A percentile compares a stretch with the other conserved stretches of the same genome.
Evolutionary conservation across 1,140 invertebrate species (phyloP).

Genomic region (Lordiphosa clarofinis): DNA sequence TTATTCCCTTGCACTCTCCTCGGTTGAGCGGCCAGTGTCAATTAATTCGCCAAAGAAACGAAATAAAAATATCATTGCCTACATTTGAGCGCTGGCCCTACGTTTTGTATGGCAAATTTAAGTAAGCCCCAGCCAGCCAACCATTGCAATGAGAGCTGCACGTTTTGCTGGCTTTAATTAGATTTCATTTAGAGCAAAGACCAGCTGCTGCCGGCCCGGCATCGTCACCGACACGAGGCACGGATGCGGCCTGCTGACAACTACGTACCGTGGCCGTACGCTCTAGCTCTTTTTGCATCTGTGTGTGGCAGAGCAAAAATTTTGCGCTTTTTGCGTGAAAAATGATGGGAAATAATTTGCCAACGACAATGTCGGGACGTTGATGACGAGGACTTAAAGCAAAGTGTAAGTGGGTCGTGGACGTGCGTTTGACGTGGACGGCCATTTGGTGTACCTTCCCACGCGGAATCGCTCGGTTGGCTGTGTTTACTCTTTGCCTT

Average conservation of each 20-base stretch:
- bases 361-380: slow-evolving; percentile 22
- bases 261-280: neutral
- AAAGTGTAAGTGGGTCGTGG: slow-evolving; percentile 52
- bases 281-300: slow-evolving; percentile 4
- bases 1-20: no score
- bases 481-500: slow-evolving; percentile 37
- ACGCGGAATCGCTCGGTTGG: slow-evolving; percentile 12
- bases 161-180: slow-evolving; percentile 65
- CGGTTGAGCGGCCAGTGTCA: neutral
- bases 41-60: neutral
- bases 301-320: slow-evolving; percentile 40
- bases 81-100: neutral
- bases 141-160: slow-evolving; percentile 50
- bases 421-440: slow-evolving; percentile 67
- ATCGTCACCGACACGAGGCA: slow-evolving; percentile 12
- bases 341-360: slow-evolving; percentile 74
- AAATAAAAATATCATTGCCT: slow-evolving; percentile 4
- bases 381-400: slow-evolving; percentile 38
- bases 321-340: slow-evolving; percentile 67
- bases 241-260: slow-evolving; percentile 44
- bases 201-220: slow-evolving; percentile 3
- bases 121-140: slow-evolving; percentile 18
- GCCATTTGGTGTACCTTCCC: slow-evolving; percentile 54
- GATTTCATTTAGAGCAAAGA: slow-evolving; percentile 55
- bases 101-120: slow-evolving; percentile 11